A percentile compares a stretch with the other conserved stretches of the same genome.
These are phyloP conservation scores for Labeo calbasu DNA, from an alignment of 2,797 vertebrate species.

Conservation along the genomic window DNA sequence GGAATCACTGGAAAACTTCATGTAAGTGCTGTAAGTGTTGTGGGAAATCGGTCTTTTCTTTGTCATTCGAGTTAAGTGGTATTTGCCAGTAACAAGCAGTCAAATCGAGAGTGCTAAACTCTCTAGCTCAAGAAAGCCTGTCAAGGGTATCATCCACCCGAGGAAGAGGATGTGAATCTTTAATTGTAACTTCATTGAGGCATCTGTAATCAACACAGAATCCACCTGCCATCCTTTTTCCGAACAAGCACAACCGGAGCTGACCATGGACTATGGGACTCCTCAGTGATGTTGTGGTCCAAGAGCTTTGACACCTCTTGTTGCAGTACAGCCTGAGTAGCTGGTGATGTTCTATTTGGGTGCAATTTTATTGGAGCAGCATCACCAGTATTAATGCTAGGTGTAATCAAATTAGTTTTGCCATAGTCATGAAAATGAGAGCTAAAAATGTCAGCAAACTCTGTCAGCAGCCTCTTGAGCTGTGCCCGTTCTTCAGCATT, in stretches of 20 bases:
- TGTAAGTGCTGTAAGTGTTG: constrained; percentile 3
- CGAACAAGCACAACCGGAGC: neutral
- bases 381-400: neutral
- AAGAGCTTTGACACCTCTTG: constrained; percentile 28
- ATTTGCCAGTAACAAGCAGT: neutral
- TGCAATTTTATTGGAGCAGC: constrained; percentile 10
- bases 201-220: neutral
- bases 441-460: constrained; percentile 8
- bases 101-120: neutral
- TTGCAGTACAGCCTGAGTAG: neutral
- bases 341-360: constrained; percentile 15
- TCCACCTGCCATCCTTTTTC: neutral
- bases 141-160: neutral
- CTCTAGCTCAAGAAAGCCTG: neutral
- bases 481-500: neutral
- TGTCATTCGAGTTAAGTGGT: neutral
- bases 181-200: neutral
- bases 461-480: neutral
- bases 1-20: constrained; percentile 5
- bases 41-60: neutral
- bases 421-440: constrained; percentile 24
- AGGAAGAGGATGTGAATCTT: constrained; percentile 5
- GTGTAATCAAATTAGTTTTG: neutral
- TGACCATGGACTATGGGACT: neutral
- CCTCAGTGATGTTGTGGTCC: neutral